Evolutionary conservation across 2,888 invertebrate genomes (phyloP), one percentile per base, ranked within the genome.

Genomic region (Merodon equestris): DNA sequence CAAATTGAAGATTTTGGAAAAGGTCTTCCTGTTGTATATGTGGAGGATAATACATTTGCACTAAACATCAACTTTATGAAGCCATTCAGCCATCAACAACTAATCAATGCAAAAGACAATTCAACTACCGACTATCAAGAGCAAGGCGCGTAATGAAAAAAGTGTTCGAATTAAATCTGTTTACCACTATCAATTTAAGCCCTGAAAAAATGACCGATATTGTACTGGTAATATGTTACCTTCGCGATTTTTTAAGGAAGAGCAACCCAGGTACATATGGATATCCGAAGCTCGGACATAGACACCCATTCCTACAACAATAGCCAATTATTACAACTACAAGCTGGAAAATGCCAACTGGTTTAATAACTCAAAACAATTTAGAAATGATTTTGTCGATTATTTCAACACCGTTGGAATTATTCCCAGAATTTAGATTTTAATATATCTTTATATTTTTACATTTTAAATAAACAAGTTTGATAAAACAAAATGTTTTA

Each of bases 101-200:
- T 27, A 67, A 34, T 34, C 67, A 14, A 44, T 40, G 10, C 38
- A 61, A 12, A 15, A 67, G 17, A 44, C 47, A 36, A 10, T 74
- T 18, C 19, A 60, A 74, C 36, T 51, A 74, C 42, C 58, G 53
- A 9, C 13, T 74, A 19, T 66, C 67, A 13, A 17, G 67, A n/a
- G 66, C 74, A 34, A 15, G 81, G 58, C 40, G 50, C 27, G 51
- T 56, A 27, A 61, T 68, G 13, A 64, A 81, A 60, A 81, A 72
- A 57, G 83, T 64, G 85, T 85, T 76, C 42, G 84, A 68, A 66
- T 84, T 66, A n/a, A n/a, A n/a, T n/a, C 82, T 85, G n/a, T 73
- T 81, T 14, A 82, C 72, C 47, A 71, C 64, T 45, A 83, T 84
- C 34, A 68, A 38, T 17, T 38, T 64, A 44, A 45, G 18, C 17